Evolutionary conservation across 2,888 invertebrate species (phyloP).

Genomic region (Nomada ruficornis): DNA sequence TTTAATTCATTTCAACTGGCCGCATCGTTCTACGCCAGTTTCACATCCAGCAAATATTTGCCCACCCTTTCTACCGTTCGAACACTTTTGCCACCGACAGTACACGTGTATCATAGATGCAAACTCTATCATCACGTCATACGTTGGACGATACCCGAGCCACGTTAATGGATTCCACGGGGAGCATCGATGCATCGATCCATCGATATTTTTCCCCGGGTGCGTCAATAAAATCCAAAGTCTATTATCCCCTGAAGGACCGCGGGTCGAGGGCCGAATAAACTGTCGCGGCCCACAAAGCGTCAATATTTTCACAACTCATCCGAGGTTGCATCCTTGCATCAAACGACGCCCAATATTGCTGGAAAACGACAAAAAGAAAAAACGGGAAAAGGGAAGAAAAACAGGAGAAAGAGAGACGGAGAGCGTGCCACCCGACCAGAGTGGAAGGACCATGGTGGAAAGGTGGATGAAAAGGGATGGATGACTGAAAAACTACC

Average conservation of each 20-base stretch:
- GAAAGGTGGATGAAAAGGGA: conserved; percentile 33
- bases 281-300: conserved; percentile 63
- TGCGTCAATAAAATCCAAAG: conserved; percentile 31
- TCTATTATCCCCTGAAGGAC: conserved; percentile 57
- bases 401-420: conserved; percentile 28
- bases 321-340: conserved; percentile 78
- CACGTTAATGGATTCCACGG: conserved; percentile 26
- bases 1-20: no score
- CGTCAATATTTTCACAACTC: conserved; percentile 74
- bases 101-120: not conserved
- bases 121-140: not conserved
- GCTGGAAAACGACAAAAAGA: conserved; percentile 53
- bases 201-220: conserved; percentile 21
- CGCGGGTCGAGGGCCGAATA: conserved; percentile 45
- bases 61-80: not conserved
- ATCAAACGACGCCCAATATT: conserved; percentile 57
- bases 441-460: not conserved
- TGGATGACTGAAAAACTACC: conserved; percentile 68
- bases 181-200: conserved; percentile 37
- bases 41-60: not conserved
- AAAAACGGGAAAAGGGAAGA: conserved; percentile 24
- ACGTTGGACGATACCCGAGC: not conserved
- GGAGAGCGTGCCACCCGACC: not conserved
- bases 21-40: no score
- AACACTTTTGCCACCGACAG: not conserved